Evolutionary conservation across 2,797 vertebrate species (phyloP), one percentile per base, ranked within the genome.

Genomic region (Sarcoramphus papa): DNA sequence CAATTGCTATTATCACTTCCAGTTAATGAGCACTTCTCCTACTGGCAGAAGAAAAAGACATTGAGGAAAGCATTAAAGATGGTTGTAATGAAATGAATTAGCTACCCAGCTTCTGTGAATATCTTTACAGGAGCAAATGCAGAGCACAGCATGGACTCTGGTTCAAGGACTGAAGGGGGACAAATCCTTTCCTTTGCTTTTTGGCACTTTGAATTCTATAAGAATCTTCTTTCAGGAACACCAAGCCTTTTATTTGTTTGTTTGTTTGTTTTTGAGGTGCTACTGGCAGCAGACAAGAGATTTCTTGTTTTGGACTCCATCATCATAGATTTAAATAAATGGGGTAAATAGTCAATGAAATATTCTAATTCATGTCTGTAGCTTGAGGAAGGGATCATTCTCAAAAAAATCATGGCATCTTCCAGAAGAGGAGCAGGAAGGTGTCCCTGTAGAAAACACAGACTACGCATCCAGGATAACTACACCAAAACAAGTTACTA

Each of bases 21-120:
- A 93, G 67, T 90, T 92, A 90, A 85, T 68, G 48, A 88, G 43
- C 60, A 59, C 25, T 85, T 60, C 33, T 73, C 21, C 65, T 74
- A 6, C 47, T 81, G 79, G 57, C 67, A 88, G 89, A 40, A 45
- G 75, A 33, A 37, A 40, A 81, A 0, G 40, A 51, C 35, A 14
- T 14, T 43, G 23, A 81, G 41, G 76, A 33, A 16, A 75, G 43
- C 50, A n/a, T 68, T 86, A 80, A 56, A 63, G 41, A 67, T 16
- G 37, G 40, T 5, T n/a, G 57, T 33, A n/a, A 30, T 31, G 67
- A 83, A 86, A 63, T 82, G 28, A 57, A 85, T 85, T 62, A 53
- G 24, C 67, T 67, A 24, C 22, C 35, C 64, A 68, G 28, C 37
- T 67, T 27, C 73, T 79, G 76, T 25, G 54, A 81, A 20, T 64